These are phyloP conservation scores for Peromyscus attwateri DNA, from an alignment of 2,797 vertebrate species.

Conservation along the genomic window DNA sequence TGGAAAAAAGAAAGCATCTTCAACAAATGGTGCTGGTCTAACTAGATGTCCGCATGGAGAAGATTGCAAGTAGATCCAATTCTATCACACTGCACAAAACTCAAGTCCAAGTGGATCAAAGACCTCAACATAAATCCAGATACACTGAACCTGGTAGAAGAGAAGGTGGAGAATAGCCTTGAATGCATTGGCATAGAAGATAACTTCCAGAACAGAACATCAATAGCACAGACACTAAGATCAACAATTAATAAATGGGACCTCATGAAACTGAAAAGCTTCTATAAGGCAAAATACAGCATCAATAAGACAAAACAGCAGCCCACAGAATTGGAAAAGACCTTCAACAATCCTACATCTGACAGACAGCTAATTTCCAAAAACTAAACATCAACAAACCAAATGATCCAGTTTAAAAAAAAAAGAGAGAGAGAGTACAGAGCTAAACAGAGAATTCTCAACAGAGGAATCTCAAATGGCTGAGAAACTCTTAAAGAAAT, in stretches of 20 bases:
- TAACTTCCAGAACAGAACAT: neutral
- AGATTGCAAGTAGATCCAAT: neutral
- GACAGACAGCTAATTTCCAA: neutral
- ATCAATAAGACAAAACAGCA: neutral
- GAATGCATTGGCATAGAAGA: neutral
- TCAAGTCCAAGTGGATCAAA: neutral
- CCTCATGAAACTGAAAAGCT: neutral
- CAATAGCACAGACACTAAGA: neutral
- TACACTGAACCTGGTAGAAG: neutral
- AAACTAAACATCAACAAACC: neutral
- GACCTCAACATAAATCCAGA: neutral
- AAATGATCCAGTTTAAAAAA: neutral
- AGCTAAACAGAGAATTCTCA: neutral
- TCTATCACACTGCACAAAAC: neutral
- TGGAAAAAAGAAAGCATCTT: neutral
- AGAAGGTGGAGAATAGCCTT: neutral
- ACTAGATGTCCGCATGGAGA: neutral
- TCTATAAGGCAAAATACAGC: neutral
- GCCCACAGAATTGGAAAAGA: neutral
- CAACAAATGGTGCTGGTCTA: neutral
- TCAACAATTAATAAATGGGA: neutral
- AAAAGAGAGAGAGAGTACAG: neutral
- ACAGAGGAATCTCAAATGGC: neutral
- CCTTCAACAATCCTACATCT: neutral
- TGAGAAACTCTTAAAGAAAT: neutral